Evolutionary conservation across 23 tunicate genomes (phyloP), one percentile per base, ranked within the genome.

Genomic region (Halocynthia aurantium): DNA sequence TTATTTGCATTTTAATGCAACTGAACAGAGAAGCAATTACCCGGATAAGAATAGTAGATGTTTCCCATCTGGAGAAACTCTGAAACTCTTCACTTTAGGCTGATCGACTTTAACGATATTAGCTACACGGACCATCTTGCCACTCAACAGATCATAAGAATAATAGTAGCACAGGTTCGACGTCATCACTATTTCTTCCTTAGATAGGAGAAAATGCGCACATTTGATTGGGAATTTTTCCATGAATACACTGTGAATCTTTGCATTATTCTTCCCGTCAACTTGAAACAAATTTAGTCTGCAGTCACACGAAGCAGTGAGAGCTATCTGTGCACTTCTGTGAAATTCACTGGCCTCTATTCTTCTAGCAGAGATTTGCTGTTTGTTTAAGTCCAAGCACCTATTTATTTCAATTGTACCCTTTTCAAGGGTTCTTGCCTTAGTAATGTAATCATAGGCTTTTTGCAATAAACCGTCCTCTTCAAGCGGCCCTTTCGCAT

Each of bases 291-390:
- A 74, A 73, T 91, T 69, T 6, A 91, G 72, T n/a, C 84, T 77
- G 56, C 87, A 82, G 58, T 91, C 97, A 62, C 78, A 77, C 6
- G 87, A 71, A 5, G 97, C 97, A 62, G 97, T 91, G 70, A 91
- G 69, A 8, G 96, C 89, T 61, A 90, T 85, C 55, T 84, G 96
- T 6, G 96, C 75, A 31, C 57, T 55, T 12, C 60, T 62, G 56
- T 90, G 96, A 71, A 90, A 90, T 80, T 90, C 96, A 63, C 96
- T 84, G 10, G 89, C 80, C 71, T 81, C 81, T 70, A 90, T 58
- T 52, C 53, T 53, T 21, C 10, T 50, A 52, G 53, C 57, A 8
- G 96, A 90, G 51, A 80, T 19, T 62, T 81, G 85, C 56, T 84
- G 76, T 70, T 90, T 90, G 68, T 90, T 90, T 0, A 81, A 52